Evolutionary conservation across 2,888 invertebrate genomes (phyloP).

Genomic region (Automeris io): DNA sequence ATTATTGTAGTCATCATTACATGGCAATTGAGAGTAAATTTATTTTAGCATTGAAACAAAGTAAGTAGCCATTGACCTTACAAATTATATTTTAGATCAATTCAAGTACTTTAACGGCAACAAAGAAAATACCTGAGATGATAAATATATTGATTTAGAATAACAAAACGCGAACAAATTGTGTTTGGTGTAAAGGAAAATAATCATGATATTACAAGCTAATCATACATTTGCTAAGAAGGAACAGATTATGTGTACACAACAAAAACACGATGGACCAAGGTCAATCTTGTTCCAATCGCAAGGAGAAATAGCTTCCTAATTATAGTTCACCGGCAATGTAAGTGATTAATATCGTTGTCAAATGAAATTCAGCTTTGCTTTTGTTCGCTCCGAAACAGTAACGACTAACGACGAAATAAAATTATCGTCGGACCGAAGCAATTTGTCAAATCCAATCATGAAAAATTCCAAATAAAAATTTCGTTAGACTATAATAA

Average conservation of each 20-base stretch:
- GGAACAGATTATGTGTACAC: constrained; percentile 1
- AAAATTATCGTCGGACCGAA: constrained; percentile 43
- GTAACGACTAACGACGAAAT: constrained; percentile 45
- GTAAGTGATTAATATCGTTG: constrained; percentile 9
- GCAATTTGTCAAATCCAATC: constrained; percentile 73
- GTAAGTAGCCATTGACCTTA: too few species aligned
- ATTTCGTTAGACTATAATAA: constrained; percentile 60
- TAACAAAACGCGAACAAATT: too few species aligned
- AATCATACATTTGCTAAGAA: not conserved
- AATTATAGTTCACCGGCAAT: constrained; percentile 6
- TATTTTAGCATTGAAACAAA: too few species aligned
- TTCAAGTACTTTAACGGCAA: too few species aligned
- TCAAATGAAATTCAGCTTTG: constrained; percentile 17
- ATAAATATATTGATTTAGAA: too few species aligned
- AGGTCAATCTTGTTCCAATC: constrained; percentile 8
- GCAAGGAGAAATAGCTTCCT: constrained; percentile 5
- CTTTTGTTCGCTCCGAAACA: constrained; percentile 29
- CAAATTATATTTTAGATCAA: too few species aligned
- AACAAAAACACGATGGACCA: constrained; percentile 5
- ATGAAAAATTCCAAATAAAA: constrained; percentile 49
- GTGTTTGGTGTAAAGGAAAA: too few species aligned
- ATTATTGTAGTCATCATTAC: too few species aligned
- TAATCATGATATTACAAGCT: constrained; percentile 7
- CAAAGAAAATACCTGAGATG: too few species aligned
- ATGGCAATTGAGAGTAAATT: too few species aligned